Percentiles rank a stretch among this genome's conserved stretches.
These are phyloP conservation scores for Eleginops maclovinus DNA, from an alignment of 2,113 vertebrate species.

Conservation along the genomic window DNA sequence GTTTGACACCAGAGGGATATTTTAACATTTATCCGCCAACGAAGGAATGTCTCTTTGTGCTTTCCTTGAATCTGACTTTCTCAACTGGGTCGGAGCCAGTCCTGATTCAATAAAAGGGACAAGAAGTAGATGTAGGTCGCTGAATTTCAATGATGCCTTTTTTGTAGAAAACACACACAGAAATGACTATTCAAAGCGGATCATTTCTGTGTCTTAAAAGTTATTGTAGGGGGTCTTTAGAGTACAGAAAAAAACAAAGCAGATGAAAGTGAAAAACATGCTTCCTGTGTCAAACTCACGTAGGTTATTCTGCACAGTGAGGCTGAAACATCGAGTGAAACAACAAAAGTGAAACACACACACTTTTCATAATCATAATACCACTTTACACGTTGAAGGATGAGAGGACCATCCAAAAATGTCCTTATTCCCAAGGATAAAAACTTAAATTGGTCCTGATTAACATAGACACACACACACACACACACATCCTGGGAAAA, in stretches of 20 bases:
- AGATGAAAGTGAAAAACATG: not conserved
- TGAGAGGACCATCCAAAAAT: not conserved
- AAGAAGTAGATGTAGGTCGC: not conserved
- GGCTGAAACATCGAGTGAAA: not conserved
- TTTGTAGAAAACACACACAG: too few species aligned
- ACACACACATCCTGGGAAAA: constrained; percentile 33
- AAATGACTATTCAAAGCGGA: not conserved
- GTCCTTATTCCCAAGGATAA: not conserved
- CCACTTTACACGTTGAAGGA: not conserved
- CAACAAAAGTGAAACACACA: not conserved
- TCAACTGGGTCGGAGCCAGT: not conserved
- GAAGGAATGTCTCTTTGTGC: not conserved
- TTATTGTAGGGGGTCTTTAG: not conserved
- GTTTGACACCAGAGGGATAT: not conserved
- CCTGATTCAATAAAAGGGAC: not conserved
- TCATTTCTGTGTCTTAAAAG: not conserved
- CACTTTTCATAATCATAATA: too few species aligned
- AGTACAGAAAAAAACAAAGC: not conserved
- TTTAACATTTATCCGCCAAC: not conserved
- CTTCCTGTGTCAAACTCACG: not conserved
- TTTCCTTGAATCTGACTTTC: not conserved
- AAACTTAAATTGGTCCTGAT: constrained; percentile 25
- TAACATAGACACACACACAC: constrained; percentile 20
- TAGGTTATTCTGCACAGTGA: constrained; percentile 2
- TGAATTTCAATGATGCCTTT: not conserved